Percentiles rank a stretch among this genome's conserved stretches.
Conservation (phyloP, 2,888 invertebrate genomes). For the Phania funesta region DNA sequence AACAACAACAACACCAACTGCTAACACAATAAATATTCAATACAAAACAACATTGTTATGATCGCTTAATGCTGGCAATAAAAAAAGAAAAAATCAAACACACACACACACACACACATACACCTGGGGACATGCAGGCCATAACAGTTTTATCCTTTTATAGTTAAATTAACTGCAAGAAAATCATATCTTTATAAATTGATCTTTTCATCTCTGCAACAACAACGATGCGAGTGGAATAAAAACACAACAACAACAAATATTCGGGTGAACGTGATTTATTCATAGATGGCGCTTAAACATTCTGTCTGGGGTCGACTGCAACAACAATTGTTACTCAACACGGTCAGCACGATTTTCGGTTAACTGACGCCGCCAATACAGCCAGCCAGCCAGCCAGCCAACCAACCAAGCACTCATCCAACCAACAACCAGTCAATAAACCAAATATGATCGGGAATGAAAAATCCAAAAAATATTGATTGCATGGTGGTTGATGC, state of each 20-base stretch:
- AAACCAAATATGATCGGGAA: constrained; percentile 66
- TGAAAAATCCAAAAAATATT: constrained; percentile 24
- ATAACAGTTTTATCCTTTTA: constrained; percentile 66
- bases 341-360: constrained; percentile 68
- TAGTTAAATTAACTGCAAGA: constrained; percentile 68
- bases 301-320: constrained; percentile 63
- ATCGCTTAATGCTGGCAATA: constrained; percentile 29
- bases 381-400: constrained; percentile 18
- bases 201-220: constrained; percentile 60
- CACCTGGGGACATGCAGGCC: neutral
- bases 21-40: constrained; percentile 3
- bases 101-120: neutral
- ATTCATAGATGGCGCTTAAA: constrained; percentile 70
- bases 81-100: neutral
- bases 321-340: constrained; percentile 60
- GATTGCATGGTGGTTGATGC: constrained; percentile 46
- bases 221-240: constrained; percentile 18
- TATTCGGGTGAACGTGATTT: constrained; percentile 68
- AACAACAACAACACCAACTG: constrained; percentile 3
- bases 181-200: constrained; percentile 61
- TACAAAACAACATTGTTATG: constrained; percentile 20
- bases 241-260: constrained; percentile 16
- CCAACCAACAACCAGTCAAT: constrained; percentile 36
- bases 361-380: constrained; percentile 64
- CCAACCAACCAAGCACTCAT: constrained; percentile 19